Base-by-base conservation (phyloP, 2,113 vertebrate species). In the Myiozetetes cayanensis region DNA sequence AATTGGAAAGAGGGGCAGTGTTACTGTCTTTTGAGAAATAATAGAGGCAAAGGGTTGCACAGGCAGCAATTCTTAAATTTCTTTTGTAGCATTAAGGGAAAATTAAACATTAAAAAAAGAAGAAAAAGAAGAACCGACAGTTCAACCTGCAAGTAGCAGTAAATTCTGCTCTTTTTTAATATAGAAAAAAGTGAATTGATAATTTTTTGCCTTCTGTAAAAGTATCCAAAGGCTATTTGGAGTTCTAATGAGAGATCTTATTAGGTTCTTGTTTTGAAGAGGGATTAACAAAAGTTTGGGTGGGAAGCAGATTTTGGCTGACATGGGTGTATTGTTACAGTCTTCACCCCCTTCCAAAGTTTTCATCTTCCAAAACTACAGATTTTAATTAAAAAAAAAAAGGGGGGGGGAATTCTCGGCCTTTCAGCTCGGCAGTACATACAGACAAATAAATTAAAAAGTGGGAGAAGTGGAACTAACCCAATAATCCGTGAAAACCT, bases 401-500 rank as follows among this genome's bases (percentile, higher is more conserved):
- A 11, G 16, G 24, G 14, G 50, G 43, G 5, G 0, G 9, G 16
- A 94, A 94, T 95, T 97, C 93, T 89, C 85, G 97, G 97, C 97
- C 98, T 98, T 98, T 98, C 97, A 97, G 97, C 97, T 98, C 94
- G 85, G 95, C 94, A 97, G 98, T 98, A 98, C 98, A 98, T 97
- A 97, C 97, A 98, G 98, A 98, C 98, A 98, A 98, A 98, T 98
- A 98, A 98, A 98, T 98, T 98, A 98, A 98, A 98, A 98, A 98
- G 96, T 98, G 98, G 98, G 96, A 98, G 98, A 98, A 98, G 98
- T 98, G 98, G 98, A 98, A 98, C 98, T 98, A 98, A 98, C 97
- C 97, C 98, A 98, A 98, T 98, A 98, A 98, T 98, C 98, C 97
- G 97, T 98, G 98, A 98, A 98, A 98, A 98, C 97, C 97, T 98